Percentiles rank a stretch among this genome's conserved stretches.
Evolutionary conservation across 2,797 vertebrate species (phyloP).

Genomic region (Poecilia wingei): DNA sequence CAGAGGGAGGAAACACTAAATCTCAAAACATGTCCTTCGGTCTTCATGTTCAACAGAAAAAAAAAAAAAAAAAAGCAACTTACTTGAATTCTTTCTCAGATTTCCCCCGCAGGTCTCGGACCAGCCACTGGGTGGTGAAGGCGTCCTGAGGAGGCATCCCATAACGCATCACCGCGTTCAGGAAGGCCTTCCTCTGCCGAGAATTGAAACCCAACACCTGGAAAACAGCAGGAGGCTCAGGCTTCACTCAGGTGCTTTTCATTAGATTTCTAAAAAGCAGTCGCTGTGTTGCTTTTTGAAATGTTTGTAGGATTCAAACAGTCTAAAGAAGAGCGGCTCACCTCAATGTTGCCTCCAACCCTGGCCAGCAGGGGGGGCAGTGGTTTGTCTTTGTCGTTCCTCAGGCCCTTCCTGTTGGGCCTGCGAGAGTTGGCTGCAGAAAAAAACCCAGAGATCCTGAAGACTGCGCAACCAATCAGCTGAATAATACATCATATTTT

Average conservation of each 20-base stretch:
- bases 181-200: conserved; percentile 97
- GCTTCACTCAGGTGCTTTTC: not conserved
- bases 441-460: not conserved
- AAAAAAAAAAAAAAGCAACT: conserved; percentile 19
- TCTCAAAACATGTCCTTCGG: accelerated
- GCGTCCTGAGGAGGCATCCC: conserved; percentile 99
- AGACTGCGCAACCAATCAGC: not conserved
- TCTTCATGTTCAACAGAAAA: not conserved
- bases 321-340: conserved; percentile 29
- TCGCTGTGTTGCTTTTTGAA: not conserved
- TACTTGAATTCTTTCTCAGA: conserved; percentile 99
- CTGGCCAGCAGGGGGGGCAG: conserved; percentile 97
- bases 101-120: conserved; percentile 95
- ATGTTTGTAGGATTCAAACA: not conserved
- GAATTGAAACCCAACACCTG: conserved; percentile 98
- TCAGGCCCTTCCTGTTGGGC: conserved; percentile 94
- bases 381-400: conserved; percentile 97
- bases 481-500: not conserved
- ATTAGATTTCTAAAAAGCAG: not conserved
- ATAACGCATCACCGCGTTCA: conserved; percentile 99
- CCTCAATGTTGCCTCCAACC: conserved; percentile 98
- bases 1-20: not conserved
- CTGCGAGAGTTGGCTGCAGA: conserved; percentile 89
- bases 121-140: conserved; percentile 98
- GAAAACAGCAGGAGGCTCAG: not conserved